Evolutionary conservation across 2,888 invertebrate species (phyloP).

Genomic region (Sthenelais limicola): DNA sequence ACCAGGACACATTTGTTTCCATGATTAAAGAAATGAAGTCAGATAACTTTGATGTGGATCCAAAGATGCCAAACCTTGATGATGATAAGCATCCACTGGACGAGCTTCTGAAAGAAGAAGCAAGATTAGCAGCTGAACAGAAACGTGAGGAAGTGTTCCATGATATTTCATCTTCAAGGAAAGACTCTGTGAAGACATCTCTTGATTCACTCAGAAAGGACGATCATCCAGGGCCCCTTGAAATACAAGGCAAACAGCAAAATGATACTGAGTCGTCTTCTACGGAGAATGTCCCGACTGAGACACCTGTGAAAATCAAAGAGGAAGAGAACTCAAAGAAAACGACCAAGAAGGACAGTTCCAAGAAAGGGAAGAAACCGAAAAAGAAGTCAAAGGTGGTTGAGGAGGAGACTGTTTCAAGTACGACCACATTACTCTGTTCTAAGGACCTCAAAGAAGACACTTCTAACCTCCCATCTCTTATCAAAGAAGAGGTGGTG

Average conservation of each 20-base stretch:
- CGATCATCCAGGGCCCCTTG: constrained; percentile 9
- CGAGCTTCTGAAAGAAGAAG: constrained; percentile 29
- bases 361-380: constrained; percentile 23
- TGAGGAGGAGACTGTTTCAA: constrained; percentile 17
- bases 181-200: too few relatives aligned
- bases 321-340: constrained; percentile 5
- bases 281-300: too few relatives aligned
- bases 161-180: too few relatives aligned
- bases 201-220: background rate
- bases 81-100: constrained; percentile 28
- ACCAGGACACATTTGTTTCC: constrained; percentile 14
- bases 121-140: constrained; percentile 12
- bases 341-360: background rate
- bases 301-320: constrained; percentile 2
- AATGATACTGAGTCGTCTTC: background rate
- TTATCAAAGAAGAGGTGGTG: constrained; percentile 1
- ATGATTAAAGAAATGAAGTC: constrained; percentile 7
- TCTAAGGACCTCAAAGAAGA: constrained; percentile 12
- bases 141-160: background rate
- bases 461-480: constrained; percentile 8
- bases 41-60: constrained; percentile 13
- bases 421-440: background rate
- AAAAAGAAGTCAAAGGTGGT: constrained; percentile 3
- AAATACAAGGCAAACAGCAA: constrained; percentile 6
- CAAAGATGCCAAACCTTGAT: constrained; percentile 28